A percentile compares a stretch with the other conserved stretches of the same genome.
These are phyloP conservation scores for Conopomorpha cramerella DNA, from an alignment of 1,140 invertebrate genomes.

Conservation along the genomic window DNA sequence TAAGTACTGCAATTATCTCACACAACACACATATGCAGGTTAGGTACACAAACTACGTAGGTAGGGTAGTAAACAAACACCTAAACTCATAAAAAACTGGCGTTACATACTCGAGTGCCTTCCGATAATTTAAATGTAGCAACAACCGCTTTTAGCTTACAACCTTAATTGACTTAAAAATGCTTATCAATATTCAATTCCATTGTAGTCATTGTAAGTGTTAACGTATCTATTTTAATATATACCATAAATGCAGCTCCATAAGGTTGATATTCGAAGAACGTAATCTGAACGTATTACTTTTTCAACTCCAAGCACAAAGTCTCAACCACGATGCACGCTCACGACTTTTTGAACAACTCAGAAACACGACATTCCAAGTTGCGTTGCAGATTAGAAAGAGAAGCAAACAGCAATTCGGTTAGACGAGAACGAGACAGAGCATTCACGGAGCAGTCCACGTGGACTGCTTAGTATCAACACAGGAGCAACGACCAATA, in stretches of 20 bases:
- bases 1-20: no score
- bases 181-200: slow-evolving; percentile 46
- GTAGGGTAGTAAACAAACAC: no score
- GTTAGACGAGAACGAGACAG: slow-evolving; percentile 54
- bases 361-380: slow-evolving; percentile 59
- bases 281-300: no score
- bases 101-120: slow-evolving; percentile 58
- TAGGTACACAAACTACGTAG: no score
- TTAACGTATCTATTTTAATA: no score
- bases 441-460: slow-evolving; percentile 44
- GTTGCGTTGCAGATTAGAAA: slow-evolving; percentile 60
- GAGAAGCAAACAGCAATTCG: slow-evolving; percentile 45
- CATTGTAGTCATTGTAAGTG: slow-evolving; percentile 19
- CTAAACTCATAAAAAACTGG: slow-evolving; percentile 59
- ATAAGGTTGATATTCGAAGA: no score
- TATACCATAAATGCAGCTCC: no score
- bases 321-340: slow-evolving; percentile 58
- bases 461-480: slow-evolving; percentile 59
- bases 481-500: slow-evolving; percentile 57
- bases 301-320: no score
- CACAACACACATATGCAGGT: no score
- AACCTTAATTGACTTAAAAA: slow-evolving; percentile 62
- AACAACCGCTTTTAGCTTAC: slow-evolving; percentile 60
- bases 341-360: slow-evolving; percentile 61
- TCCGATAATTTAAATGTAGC: slow-evolving; percentile 61